Conservation (phyloP, 2,113 vertebrate species). For the Eira barbara region DNA sequence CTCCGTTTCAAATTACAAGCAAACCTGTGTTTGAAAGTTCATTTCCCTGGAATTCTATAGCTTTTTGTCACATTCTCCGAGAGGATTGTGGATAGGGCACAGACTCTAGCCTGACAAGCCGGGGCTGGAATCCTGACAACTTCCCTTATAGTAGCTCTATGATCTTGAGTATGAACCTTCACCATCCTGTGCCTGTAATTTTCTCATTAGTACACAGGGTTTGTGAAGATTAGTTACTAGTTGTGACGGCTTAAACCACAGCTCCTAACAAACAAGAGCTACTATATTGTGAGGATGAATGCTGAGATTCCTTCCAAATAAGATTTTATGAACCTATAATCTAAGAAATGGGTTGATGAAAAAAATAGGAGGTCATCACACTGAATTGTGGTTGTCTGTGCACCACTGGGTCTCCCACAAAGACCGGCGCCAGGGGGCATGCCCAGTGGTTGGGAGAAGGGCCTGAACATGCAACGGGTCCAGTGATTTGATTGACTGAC, state of each 20-base stretch:
- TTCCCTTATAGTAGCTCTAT: background rate
- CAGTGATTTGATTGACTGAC: background rate
- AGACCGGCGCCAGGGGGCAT: background rate
- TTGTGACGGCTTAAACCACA: background rate
- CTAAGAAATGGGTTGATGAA: background rate
- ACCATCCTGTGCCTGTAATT: background rate
- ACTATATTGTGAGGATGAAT: background rate
- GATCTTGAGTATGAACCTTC: background rate
- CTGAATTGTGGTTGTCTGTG: background rate
- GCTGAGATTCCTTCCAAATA: background rate
- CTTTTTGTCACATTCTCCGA: background rate
- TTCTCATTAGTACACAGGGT: background rate
- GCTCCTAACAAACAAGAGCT: background rate
- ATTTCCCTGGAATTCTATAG: background rate
- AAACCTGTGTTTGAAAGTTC: conserved; percentile 6
- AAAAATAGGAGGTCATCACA: background rate
- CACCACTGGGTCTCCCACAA: background rate
- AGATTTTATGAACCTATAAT: background rate
- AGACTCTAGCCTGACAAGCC: background rate
- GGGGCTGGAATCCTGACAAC: background rate
- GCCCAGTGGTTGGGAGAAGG: background rate
- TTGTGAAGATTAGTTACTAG: background rate
- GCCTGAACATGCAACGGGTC: background rate
- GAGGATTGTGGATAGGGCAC: background rate
- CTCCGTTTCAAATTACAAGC: background rate